phyloP scores from a whole-genome alignment of 1,140 invertebrate species.

The Platyura marginata region DNA sequence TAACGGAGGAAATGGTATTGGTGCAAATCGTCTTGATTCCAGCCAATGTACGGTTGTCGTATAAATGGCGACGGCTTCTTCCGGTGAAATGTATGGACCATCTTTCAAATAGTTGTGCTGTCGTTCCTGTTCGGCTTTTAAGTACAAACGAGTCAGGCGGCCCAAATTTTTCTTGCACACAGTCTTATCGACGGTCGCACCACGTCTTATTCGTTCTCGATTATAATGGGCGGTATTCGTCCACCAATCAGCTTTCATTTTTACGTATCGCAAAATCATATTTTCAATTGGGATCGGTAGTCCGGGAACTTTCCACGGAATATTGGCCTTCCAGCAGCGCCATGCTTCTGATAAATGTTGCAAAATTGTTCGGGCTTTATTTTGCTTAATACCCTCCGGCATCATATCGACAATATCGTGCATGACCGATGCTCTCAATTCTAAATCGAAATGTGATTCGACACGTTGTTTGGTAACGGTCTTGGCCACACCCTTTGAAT shows the following conservation, averaged over 20 bases:
- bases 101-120: slow-evolving; percentile 99
- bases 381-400: slow-evolving; percentile 99
- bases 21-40: slow-evolving; percentile 92
- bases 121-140: slow-evolving; percentile 97
- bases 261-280: slow-evolving; percentile 99
- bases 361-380: slow-evolving; percentile 95
- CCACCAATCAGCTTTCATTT: slow-evolving; percentile 99
- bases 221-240: slow-evolving; percentile 99
- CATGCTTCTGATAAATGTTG: slow-evolving; percentile 99
- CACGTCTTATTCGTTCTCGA: slow-evolving; percentile 82
- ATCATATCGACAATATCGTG: slow-evolving; percentile 99
- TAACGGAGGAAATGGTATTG: slow-evolving; percentile 96
- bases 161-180: slow-evolving; percentile 99
- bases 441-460: slow-evolving; percentile 98
- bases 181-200: slow-evolving; percentile 95
- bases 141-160: slow-evolving; percentile 82
- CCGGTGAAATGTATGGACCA: slow-evolving; percentile 97
- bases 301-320: slow-evolving; percentile 99
- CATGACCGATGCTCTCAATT: slow-evolving; percentile 95
- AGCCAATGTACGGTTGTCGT: slow-evolving; percentile 99
- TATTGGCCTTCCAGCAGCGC: slow-evolving; percentile 99
- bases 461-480: slow-evolving; percentile 99
- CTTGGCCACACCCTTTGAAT: slow-evolving; percentile 97
- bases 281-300: slow-evolving; percentile 98
- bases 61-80: slow-evolving; percentile 99